These are phyloP conservation scores for Aleiodes testaceus DNA, from an alignment of 2,888 invertebrate genomes.

Conservation along the genomic window DNA sequence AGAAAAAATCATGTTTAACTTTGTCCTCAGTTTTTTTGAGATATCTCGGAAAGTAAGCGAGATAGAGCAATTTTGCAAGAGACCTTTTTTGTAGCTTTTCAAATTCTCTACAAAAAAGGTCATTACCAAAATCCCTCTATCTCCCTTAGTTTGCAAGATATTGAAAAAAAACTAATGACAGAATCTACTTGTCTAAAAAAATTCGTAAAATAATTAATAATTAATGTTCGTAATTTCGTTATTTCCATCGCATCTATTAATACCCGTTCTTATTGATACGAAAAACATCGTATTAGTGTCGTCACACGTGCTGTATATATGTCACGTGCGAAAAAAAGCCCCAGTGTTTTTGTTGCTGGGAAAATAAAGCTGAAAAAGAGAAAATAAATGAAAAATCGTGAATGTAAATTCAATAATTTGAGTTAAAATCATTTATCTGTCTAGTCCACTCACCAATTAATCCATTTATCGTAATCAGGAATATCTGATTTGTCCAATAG, in stretches of 20 bases:
- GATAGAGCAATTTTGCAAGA: too few relatives aligned
- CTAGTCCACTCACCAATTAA: constrained; percentile 19
- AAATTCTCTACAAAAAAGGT: too few relatives aligned
- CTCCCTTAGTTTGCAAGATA: too few relatives aligned
- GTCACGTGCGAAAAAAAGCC: neutral
- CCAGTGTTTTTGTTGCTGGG: neutral
- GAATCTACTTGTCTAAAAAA: too few relatives aligned
- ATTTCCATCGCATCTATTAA: constrained; percentile 42
- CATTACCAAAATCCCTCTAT: too few relatives aligned
- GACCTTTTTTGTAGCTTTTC: too few relatives aligned
- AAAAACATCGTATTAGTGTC: constrained; percentile 48
- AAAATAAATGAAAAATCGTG: constrained; percentile 3
- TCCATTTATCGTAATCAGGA: constrained; percentile 21
- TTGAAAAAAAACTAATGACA: too few relatives aligned
- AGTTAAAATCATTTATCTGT: neutral
- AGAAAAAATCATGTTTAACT: too few relatives aligned
- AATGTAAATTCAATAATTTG: too few relatives aligned
- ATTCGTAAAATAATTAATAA: too few relatives aligned
- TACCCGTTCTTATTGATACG: constrained; percentile 52
- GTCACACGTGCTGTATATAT: constrained; percentile 32
- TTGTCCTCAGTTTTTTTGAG: too few relatives aligned
- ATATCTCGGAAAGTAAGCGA: too few relatives aligned
- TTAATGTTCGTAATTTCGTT: neutral
- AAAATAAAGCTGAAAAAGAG: neutral
- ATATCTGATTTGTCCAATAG: constrained; percentile 16